These are phyloP conservation scores for Lycophotia porphyrea DNA, from an alignment of 2,888 invertebrate genomes.

Conservation along the genomic window DNA sequence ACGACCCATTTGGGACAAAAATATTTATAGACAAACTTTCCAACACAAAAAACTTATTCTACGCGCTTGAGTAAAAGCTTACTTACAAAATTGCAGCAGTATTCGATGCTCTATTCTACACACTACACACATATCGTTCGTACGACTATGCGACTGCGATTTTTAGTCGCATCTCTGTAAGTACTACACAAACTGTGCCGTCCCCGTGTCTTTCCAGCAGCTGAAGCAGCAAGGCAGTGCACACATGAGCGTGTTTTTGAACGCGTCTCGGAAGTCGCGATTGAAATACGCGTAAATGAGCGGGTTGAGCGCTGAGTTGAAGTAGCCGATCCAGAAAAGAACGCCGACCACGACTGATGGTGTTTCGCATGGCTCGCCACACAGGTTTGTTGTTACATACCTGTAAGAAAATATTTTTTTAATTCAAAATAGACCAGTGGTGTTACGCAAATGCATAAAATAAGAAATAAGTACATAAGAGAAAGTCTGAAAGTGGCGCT, in stretches of 20 bases:
- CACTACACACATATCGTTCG: slow-evolving; percentile 52
- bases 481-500: no score
- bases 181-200: slow-evolving; percentile 90
- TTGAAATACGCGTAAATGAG: slow-evolving; percentile 93
- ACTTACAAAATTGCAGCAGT: slow-evolving; percentile 49
- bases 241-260: slow-evolving; percentile 96
- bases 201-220: slow-evolving; percentile 93
- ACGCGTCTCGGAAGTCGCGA: slow-evolving; percentile 97
- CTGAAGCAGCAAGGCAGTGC: slow-evolving; percentile 95
- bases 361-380: slow-evolving; percentile 95
- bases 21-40: slow-evolving; percentile 7
- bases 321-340: slow-evolving; percentile 99
- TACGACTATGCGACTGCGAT: slow-evolving; percentile 63
- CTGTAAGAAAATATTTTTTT: slow-evolving; percentile 81
- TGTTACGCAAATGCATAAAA: no score
- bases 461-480: no score
- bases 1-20: slow-evolving; percentile 6
- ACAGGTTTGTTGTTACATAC: slow-evolving; percentile 96
- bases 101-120: slow-evolving; percentile 48
- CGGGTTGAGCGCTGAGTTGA: slow-evolving; percentile 91
- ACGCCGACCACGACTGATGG: slow-evolving; percentile 96
- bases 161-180: slow-evolving; percentile 69
- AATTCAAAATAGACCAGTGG: not conserved
- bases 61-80: slow-evolving; percentile 38
- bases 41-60: slow-evolving; percentile 43